Evolutionary conservation across 2,888 invertebrate species (phyloP).

Genomic region (Xestia c-nigrum): DNA sequence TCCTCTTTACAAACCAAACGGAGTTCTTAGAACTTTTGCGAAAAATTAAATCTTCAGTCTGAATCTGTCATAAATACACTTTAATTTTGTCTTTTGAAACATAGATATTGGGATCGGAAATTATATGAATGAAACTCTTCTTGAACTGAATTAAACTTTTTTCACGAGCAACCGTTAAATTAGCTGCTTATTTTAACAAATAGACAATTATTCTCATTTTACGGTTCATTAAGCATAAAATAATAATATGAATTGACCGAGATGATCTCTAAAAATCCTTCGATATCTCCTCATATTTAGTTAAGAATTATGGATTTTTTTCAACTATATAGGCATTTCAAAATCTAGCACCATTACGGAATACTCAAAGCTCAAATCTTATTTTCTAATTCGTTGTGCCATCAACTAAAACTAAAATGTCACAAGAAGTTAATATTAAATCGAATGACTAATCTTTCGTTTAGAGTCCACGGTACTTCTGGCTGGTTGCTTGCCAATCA

Average conservation of each 20-base stretch:
- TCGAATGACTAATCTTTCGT: slow-evolving; percentile 47
- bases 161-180: background rate
- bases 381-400: background rate
- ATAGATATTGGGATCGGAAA: background rate
- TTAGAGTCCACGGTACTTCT: background rate
- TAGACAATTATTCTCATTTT: background rate
- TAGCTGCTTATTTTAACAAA: background rate
- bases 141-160: background rate
- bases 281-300: background rate
- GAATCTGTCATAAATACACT: background rate
- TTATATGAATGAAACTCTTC: background rate
- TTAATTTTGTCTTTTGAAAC: background rate
- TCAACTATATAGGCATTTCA: background rate
- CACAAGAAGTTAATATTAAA: slow-evolving; percentile 41
- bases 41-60: background rate
- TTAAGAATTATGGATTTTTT: background rate
- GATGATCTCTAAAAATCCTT: background rate
- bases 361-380: background rate
- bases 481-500: slow-evolving; percentile 59
- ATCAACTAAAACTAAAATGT: slow-evolving; percentile 2
- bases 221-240: background rate
- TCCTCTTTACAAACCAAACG: background rate
- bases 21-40: slow-evolving; percentile 15
- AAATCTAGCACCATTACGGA: background rate
- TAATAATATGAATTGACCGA: background rate